Percentiles rank a stretch among this genome's conserved stretches.
These are phyloP conservation scores for Drosophila seclusa DNA, from an alignment of 2,888 invertebrate species.

Conservation along the genomic window DNA sequence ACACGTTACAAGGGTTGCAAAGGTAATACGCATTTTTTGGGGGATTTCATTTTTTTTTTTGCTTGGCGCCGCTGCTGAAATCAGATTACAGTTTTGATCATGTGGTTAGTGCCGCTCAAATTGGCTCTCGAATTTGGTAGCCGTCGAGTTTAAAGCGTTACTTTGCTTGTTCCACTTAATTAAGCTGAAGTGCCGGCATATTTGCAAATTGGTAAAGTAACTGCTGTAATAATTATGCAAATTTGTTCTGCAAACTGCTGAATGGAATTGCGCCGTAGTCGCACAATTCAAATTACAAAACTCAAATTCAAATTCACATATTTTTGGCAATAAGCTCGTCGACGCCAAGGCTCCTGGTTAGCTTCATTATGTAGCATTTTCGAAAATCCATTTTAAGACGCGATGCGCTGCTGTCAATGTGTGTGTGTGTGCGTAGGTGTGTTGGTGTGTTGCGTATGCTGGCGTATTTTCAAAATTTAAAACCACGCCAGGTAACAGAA, in stretches of 20 bases:
- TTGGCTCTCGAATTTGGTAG: constrained; percentile 7
- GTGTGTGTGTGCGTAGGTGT: constrained; percentile 4
- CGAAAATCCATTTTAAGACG: constrained; percentile 70
- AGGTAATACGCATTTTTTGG: constrained; percentile 29
- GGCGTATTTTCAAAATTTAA: constrained; percentile 38
- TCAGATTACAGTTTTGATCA: constrained; percentile 25
- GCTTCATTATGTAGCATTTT: constrained; percentile 73
- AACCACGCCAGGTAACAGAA: constrained; percentile 43
- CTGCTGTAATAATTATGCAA: constrained; percentile 32
- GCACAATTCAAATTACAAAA: constrained; percentile 21
- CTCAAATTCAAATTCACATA: constrained; percentile 26
- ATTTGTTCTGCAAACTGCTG: constrained; percentile 6
- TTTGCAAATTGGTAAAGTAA: background rate
- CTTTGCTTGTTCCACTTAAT: constrained; percentile 7
- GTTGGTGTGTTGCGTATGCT: constrained; percentile 1
- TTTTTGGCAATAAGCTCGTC: constrained; percentile 49
- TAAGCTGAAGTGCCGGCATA: background rate
- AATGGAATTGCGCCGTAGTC: constrained; percentile 34
- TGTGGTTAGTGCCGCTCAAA: constrained; percentile 3
- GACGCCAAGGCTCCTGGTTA: constrained; percentile 63
- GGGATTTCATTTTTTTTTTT: background rate
- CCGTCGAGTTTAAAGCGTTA: background rate
- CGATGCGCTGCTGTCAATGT: background rate
- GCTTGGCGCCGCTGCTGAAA: constrained; percentile 10
- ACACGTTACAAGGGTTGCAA: constrained; percentile 25